Conservation (phyloP, 2,797 vertebrate species). For the Oreortyx pictus region DNA sequence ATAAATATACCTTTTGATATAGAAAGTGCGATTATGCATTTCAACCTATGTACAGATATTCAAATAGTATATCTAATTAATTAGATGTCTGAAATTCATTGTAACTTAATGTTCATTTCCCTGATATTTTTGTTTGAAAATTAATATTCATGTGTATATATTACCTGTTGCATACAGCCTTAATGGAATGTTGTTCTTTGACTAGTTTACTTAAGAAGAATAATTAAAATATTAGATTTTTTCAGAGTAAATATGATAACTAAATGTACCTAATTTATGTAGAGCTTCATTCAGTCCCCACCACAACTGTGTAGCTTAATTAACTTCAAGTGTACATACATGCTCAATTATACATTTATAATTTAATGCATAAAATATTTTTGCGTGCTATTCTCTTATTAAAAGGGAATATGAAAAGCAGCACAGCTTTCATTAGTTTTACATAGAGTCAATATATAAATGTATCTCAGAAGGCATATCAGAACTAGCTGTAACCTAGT, state of each 20-base stretch:
- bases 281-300: not conserved
- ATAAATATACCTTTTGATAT: not conserved
- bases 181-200: not conserved
- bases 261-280: not conserved
- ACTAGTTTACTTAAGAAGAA: not conserved
- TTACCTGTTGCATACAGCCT: not conserved
- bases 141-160: not conserved
- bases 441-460: not conserved
- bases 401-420: not conserved
- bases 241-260: not conserved
- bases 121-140: not conserved
- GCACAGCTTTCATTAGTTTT: not conserved
- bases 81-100: not conserved
- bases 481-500: not conserved
- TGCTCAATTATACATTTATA: not conserved
- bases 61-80: not conserved
- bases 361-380: not conserved
- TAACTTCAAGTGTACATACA: not conserved
- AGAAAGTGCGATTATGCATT: no score
- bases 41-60: not conserved
- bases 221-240: not conserved
- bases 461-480: accelerated
- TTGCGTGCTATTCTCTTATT: not conserved
- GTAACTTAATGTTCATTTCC: not conserved
- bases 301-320: not conserved